Percentiles rank a stretch among this genome's conserved stretches.
Conservation (phyloP, 2,113 vertebrate genomes). For the Ailuropoda melanoleuca region DNA sequence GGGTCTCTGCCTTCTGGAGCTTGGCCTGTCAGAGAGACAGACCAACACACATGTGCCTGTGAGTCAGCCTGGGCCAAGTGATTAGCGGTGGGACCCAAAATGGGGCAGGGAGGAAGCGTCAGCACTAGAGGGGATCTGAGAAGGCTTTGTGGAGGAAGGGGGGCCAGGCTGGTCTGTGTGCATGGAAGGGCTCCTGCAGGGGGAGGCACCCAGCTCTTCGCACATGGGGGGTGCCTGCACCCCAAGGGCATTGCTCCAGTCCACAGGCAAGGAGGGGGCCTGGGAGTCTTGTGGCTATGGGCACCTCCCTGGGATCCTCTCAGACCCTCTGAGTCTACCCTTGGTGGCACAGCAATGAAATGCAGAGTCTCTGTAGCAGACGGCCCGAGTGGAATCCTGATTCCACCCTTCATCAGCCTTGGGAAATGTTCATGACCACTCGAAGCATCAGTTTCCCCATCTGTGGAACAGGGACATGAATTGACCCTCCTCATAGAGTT, state of each 20-base stretch:
- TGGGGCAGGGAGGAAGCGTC: rapidly evolving
- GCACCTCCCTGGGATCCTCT: not conserved
- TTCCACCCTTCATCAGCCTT: not conserved
- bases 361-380: not conserved
- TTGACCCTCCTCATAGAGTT: not conserved
- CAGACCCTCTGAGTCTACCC: not conserved
- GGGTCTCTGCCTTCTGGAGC: not conserved
- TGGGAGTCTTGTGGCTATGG: not conserved
- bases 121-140: no score
- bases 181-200: no score
- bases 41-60: not conserved
- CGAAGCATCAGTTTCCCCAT: not conserved
- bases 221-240: not conserved
- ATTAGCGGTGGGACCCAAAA: not conserved
- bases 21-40: not conserved
- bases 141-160: not conserved
- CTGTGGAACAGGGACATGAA: not conserved
- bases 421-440: not conserved
- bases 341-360: not conserved
- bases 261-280: not conserved
- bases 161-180: not conserved
- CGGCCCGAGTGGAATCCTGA: not conserved
- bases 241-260: not conserved
- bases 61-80: not conserved
- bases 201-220: not conserved